phyloP scores from a whole-genome alignment of 2,888 invertebrate genomes.

The Spisula solida region DNA sequence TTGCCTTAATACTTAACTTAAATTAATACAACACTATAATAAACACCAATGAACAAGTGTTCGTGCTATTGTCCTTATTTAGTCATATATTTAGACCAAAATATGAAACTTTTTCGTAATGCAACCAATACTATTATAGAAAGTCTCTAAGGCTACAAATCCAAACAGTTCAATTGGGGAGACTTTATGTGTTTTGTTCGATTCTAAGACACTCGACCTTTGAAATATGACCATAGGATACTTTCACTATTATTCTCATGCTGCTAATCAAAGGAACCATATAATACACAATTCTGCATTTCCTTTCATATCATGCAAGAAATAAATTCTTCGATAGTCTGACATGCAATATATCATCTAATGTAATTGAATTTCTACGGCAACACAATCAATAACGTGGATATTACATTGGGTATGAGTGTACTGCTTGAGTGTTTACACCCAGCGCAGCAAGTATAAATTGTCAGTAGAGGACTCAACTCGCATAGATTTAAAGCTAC shows the following conservation, averaged over 20 bases:
- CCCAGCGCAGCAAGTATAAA: neutral
- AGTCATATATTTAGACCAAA: too few relatives aligned
- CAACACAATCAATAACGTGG: conserved; percentile 1
- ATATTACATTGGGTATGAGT: neutral
- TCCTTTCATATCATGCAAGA: conserved; percentile 22
- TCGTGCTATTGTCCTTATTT: too few relatives aligned
- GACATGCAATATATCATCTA: conserved; percentile 11
- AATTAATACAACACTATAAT: too few relatives aligned
- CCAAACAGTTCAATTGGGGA: too few relatives aligned
- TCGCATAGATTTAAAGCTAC: neutral
- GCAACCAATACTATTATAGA: too few relatives aligned
- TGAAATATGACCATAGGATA: conserved; percentile 6
- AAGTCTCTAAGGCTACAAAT: too few relatives aligned
- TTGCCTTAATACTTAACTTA: too few relatives aligned
- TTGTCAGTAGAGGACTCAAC: neutral
- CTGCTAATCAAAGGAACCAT: neutral
- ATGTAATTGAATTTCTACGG: conserved; percentile 17
- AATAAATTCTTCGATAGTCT: conserved; percentile 17
- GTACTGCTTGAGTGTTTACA: neutral
- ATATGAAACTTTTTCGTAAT: too few relatives aligned
- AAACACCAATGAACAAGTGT: too few relatives aligned
- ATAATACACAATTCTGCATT: neutral
- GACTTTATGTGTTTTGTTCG: too few relatives aligned
- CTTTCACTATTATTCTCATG: neutral
- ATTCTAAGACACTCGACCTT: neutral